A percentile compares a stretch with the other conserved stretches of the same genome.
phyloP scores from a whole-genome alignment of 2,113 vertebrate genomes.

The Mugil cephalus region DNA sequence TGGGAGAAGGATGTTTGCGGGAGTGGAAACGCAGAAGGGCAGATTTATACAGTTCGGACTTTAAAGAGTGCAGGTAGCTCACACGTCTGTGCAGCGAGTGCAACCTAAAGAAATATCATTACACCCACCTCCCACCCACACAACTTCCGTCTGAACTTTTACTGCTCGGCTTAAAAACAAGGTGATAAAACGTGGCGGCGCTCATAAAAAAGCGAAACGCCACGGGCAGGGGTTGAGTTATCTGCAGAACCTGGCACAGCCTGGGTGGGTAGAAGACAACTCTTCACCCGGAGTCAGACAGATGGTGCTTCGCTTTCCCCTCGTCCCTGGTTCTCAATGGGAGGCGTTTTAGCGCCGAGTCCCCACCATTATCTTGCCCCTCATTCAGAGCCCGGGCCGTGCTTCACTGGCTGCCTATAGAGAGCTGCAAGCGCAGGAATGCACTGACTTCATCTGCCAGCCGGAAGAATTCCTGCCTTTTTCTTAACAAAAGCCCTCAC shows the following conservation, averaged over 20 bases:
- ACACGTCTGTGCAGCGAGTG: slow-evolving; percentile 34
- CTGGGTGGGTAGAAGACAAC: slow-evolving; percentile 64
- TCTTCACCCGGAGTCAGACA: slow-evolving; percentile 62
- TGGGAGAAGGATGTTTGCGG: slow-evolving; percentile 62
- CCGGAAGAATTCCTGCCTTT: slow-evolving; percentile 68
- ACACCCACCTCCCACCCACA: slow-evolving; percentile 8
- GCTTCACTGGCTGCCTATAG: slow-evolving; percentile 70
- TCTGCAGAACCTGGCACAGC: slow-evolving; percentile 58
- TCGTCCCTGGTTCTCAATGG: slow-evolving; percentile 53
- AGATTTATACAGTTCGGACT: too few species aligned
- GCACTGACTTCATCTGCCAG: slow-evolving; percentile 80
- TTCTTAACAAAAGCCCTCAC: slow-evolving; percentile 64
- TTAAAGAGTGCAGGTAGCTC: slow-evolving; percentile 56
- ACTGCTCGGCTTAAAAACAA: slow-evolving; percentile 69
- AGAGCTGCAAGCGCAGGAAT: slow-evolving; percentile 78
- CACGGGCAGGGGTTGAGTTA: slow-evolving; percentile 39
- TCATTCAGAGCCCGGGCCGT: slow-evolving; percentile 72
- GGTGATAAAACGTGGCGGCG: slow-evolving; percentile 65
- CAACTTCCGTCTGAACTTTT: slow-evolving; percentile 51
- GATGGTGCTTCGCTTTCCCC: slow-evolving; percentile 71
- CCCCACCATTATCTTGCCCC: slow-evolving; percentile 65
- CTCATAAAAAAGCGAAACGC: slow-evolving; percentile 68
- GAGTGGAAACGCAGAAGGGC: slow-evolving; percentile 25
- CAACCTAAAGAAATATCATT: slow-evolving; percentile 59
- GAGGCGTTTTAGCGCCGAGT: slow-evolving; percentile 61